phyloP scores from a whole-genome alignment of 2,888 invertebrate species.

The Pimpla rufipes region DNA sequence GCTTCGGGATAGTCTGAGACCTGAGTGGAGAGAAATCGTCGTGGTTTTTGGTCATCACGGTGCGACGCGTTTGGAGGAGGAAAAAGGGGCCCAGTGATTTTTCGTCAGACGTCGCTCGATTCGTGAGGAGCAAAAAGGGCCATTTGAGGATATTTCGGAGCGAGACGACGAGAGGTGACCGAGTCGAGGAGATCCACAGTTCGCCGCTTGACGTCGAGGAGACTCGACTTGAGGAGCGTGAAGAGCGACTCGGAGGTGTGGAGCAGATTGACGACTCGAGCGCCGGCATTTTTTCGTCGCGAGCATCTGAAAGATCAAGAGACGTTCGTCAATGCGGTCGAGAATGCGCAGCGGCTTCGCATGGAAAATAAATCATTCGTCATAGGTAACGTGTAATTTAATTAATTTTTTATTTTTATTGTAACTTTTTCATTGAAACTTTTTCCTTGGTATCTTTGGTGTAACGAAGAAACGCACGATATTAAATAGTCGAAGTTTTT shows the following conservation, averaged over 20 bases:
- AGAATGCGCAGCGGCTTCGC: background rate
- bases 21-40: too few species aligned
- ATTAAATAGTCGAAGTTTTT: too few species aligned
- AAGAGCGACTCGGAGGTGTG: background rate
- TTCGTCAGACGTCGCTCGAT: background rate
- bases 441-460: background rate
- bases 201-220: constrained; percentile 4
- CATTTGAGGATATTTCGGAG: background rate
- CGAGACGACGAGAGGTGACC: background rate
- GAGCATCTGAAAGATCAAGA: background rate
- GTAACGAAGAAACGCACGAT: too few species aligned
- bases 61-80: background rate
- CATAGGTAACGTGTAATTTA: constrained; percentile 18
- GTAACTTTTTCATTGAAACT: background rate
- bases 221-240: background rate
- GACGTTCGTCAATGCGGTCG: background rate
- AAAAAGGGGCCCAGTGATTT: background rate
- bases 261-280: background rate
- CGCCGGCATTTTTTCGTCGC: background rate
- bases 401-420: background rate
- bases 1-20: too few species aligned
- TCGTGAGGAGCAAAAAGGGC: constrained; percentile 2
- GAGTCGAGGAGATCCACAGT: background rate
- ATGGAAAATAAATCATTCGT: background rate
- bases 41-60: too few species aligned